A percentile compares a stretch with the other conserved stretches of the same genome.
Conservation (phyloP, 2,888 invertebrate genomes). For the Chrysolina oricalcia region DNA sequence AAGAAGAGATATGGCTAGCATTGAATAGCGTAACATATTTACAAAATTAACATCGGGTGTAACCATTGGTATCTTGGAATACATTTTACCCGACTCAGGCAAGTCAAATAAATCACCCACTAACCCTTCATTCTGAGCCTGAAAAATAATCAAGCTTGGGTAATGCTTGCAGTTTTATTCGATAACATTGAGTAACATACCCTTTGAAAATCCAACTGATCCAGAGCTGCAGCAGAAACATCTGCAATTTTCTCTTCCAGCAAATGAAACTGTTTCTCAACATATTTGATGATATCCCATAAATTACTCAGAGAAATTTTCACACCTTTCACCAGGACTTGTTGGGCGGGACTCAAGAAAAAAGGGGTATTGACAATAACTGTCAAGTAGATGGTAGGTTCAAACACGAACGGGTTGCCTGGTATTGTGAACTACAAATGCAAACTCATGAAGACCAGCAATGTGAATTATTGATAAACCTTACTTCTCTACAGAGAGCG, state of each 20-base stretch:
- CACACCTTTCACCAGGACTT: slow-evolving; percentile 83
- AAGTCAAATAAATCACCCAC: slow-evolving; percentile 74
- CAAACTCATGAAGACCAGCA: slow-evolving; percentile 7
- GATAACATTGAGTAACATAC: slow-evolving; percentile 56
- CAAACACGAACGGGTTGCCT: slow-evolving; percentile 76
- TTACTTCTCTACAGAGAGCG: slow-evolving; percentile 75
- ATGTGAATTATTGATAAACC: slow-evolving; percentile 50
- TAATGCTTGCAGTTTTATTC: slow-evolving; percentile 10
- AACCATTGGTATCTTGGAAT: slow-evolving; percentile 75
- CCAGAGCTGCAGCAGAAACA: slow-evolving; percentile 74
- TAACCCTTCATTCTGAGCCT: slow-evolving; percentile 74
- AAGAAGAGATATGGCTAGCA: slow-evolving; percentile 82
- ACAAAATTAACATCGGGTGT: slow-evolving; percentile 82
- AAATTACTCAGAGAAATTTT: slow-evolving; percentile 77
- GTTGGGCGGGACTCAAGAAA: slow-evolving; percentile 80
- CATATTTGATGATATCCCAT: slow-evolving; percentile 74
- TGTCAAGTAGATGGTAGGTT: slow-evolving; percentile 82
- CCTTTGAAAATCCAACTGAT: slow-evolving; percentile 73
- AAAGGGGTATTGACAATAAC: slow-evolving; percentile 86
- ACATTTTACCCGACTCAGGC: slow-evolving; percentile 69
- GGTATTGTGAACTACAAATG: slow-evolving; percentile 79
- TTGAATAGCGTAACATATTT: slow-evolving; percentile 84
- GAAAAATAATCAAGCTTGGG: slow-evolving; percentile 53
- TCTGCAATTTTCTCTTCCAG: slow-evolving; percentile 78
- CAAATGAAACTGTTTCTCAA: slow-evolving; percentile 75